Evolutionary conservation across 2,797 vertebrate genomes (phyloP).

Genomic region (Gymnothorax reevesii): DNA sequence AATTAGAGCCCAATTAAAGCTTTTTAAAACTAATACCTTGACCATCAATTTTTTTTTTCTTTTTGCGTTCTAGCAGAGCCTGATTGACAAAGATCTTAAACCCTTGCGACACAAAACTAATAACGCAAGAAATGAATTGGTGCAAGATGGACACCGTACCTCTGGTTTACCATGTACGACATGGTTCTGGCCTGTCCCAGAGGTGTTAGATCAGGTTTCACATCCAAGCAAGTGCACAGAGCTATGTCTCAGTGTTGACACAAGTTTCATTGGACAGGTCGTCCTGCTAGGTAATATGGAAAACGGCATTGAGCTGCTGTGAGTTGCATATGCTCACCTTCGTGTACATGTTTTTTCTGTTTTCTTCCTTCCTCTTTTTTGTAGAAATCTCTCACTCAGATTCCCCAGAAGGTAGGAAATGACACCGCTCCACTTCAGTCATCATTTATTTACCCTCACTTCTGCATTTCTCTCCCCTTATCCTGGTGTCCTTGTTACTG

Average conservation of each 20-base stretch:
- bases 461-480: conserved; percentile 43
- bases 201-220: too few species aligned
- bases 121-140: too few species aligned
- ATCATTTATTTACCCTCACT: conserved; percentile 56
- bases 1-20: background rate
- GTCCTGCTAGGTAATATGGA: background rate
- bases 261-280: background rate
- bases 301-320: background rate
- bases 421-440: conserved; percentile 62
- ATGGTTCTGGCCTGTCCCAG: too few species aligned
- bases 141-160: too few species aligned
- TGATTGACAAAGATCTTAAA: too few species aligned
- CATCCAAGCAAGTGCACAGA: background rate
- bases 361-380: conserved; percentile 76
- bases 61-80: background rate
- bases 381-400: conserved; percentile 99
- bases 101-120: too few species aligned
- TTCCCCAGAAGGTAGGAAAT: conserved; percentile 97
- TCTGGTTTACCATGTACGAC: too few species aligned
- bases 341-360: conserved; percentile 67
- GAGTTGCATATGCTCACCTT: conserved; percentile 28
- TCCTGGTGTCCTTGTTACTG: conserved; percentile 23
- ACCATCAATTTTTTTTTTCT: too few species aligned
- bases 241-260: background rate
- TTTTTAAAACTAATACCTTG: too few species aligned